A percentile compares a stretch with the other conserved stretches of the same genome.
phyloP scores from a whole-genome alignment of 1,140 invertebrate genomes.

The Watersipora subatra region DNA sequence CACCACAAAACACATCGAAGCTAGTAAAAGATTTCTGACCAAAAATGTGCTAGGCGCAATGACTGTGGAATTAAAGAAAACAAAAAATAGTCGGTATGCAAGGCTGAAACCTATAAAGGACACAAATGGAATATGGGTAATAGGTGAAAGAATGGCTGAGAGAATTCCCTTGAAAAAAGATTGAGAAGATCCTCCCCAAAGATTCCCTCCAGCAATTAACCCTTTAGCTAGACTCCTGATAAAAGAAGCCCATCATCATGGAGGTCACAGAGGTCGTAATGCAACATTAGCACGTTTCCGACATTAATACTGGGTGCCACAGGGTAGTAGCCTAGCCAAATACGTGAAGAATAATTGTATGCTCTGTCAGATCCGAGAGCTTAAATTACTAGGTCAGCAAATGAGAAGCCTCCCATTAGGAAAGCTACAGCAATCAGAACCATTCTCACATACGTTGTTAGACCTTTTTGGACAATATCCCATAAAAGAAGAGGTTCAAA shows the following conservation, averaged over 20 bases:
- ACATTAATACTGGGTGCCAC: not conserved
- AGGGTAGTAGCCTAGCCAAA: not conserved
- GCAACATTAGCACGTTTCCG: not conserved
- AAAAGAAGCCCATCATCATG: not conserved
- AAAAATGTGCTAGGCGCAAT: too few species aligned
- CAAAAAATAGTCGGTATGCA: not conserved
- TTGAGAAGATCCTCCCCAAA: not conserved
- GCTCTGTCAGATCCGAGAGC: not conserved
- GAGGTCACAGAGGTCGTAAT: not conserved
- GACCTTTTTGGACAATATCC: conserved; percentile 1
- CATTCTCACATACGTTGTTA: not conserved
- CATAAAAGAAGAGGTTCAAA: not conserved
- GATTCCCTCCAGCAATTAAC: not conserved
- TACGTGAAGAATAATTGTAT: not conserved
- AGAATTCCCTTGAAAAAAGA: not conserved
- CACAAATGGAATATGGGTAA: conserved; percentile 1
- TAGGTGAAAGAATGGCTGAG: not conserved
- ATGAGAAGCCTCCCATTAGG: not conserved
- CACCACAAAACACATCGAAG: too few species aligned
- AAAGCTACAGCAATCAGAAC: not conserved
- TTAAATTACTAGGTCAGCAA: not conserved
- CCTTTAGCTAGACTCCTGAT: not conserved
- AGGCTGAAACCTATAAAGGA: not conserved
- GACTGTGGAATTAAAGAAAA: too few species aligned
- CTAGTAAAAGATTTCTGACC: too few species aligned